Conservation (phyloP, 2,113 vertebrate species). For the Microtus oregoni region DNA sequence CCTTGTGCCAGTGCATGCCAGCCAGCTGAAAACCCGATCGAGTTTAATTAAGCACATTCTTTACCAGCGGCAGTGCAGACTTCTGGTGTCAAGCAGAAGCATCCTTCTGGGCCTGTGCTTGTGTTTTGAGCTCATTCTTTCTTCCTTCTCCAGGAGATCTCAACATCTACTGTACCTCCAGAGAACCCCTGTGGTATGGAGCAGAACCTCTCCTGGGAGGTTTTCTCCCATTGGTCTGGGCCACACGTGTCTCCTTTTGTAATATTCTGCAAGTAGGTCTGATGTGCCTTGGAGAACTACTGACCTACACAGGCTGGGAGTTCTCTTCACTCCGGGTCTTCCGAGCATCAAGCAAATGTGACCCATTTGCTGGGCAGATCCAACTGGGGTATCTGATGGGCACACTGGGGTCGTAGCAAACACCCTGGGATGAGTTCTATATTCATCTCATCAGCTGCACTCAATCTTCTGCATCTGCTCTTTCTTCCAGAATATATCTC, state of each 20-base stretch:
- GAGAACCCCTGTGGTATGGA: accelerated
- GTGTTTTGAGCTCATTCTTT: neutral
- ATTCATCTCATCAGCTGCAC: neutral
- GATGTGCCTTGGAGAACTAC: neutral
- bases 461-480: neutral
- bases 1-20: neutral
- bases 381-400: neutral
- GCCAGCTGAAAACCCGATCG: neutral
- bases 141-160: neutral
- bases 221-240: neutral
- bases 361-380: neutral
- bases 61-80: conserved; percentile 41
- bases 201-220: neutral
- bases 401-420: neutral
- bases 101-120: neutral
- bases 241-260: neutral
- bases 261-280: neutral
- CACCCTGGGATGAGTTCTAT: neutral
- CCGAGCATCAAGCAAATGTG: neutral
- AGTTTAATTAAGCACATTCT: conserved; percentile 71
- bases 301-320: neutral
- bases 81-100: neutral
- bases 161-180: neutral
- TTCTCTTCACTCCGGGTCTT: neutral
- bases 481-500: neutral